Conservation (phyloP, 2,888 invertebrate genomes). For the Protophormia terraenovae region DNA sequence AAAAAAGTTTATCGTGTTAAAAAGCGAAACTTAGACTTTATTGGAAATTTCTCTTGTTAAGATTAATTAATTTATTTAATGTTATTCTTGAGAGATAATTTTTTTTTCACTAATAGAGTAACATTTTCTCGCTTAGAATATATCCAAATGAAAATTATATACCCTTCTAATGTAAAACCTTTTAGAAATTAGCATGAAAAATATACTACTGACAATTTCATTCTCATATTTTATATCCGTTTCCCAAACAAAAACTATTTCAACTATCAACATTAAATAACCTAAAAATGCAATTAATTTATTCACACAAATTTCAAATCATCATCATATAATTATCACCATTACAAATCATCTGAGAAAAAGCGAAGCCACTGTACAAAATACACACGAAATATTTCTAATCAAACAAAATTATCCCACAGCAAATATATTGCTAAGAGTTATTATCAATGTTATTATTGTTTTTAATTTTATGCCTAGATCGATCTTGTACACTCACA, state of each 20-base stretch:
- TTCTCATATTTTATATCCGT: neutral
- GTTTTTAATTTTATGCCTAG: conserved; percentile 55
- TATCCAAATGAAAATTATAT: too few relatives aligned
- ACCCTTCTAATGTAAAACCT: too few relatives aligned
- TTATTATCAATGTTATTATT: conserved; percentile 31
- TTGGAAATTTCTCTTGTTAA: too few relatives aligned
- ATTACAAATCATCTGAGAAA: conserved; percentile 6
- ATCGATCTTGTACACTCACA: conserved; percentile 37
- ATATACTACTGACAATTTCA: too few relatives aligned
- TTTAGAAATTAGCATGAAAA: too few relatives aligned
- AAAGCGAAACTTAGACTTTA: too few relatives aligned
- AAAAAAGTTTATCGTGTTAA: too few relatives aligned
- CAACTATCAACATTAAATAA: neutral
- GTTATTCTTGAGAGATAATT: too few relatives aligned
- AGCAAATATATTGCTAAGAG: neutral
- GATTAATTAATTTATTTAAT: too few relatives aligned
- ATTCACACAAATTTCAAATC: neutral
- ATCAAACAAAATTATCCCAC: neutral
- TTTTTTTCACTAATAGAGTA: too few relatives aligned
- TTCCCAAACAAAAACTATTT: neutral
- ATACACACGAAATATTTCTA: neutral
- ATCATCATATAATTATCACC: neutral
- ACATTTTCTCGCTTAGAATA: too few relatives aligned
- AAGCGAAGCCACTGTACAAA: neutral
- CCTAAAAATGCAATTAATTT: neutral